Base-by-base conservation (phyloP, 2,888 invertebrate species). In the Gymnoscelis rufifasciata region DNA sequence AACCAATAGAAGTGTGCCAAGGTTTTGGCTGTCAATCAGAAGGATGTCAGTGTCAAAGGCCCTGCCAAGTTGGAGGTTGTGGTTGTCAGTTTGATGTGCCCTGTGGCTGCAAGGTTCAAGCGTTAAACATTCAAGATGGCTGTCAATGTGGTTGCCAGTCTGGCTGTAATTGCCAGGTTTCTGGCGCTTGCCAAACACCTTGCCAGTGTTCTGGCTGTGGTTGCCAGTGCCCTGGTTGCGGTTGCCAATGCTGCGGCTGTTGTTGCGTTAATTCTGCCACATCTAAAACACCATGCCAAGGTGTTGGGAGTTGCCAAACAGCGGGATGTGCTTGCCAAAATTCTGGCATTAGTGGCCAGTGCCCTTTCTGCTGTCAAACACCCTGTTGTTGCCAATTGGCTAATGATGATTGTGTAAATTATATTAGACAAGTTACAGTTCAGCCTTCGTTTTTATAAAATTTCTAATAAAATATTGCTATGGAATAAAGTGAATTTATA, bases 151-250 rank as follows among this genome's bases (percentile, higher is more conserved):
- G 50, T 26, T 53, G 54, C 31, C 45, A 42, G 13, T 33, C 48
- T 39, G 24, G 40, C n/a, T n/a, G 56, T 39, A 14, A 56, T 40
- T 46, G 57, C 51, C 52, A 59, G 41, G 10, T 14, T 1, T 19
- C 36, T 48, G 39, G 48, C 37, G 7, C 27, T 42, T 30, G 30
- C 30, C 31, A 31, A 31, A 56, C 38, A 14, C n/a, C 56, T 40
- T 46, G 57, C 51, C 52, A 59, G 41, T 12, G 14, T 1, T 19
- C 36, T 48, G 39, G 43, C 43, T 23, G 56, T 39, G 15, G 56
- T 40, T 46, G 57, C 51, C 52, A 59, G 41, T 12, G 14, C 0
- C 13, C 36, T 48, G 39, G 43, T 42, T 23, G 48, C 37, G 7
- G 30, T 42, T 30, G 30, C 30, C 31, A 31, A 31, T 19, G 19